Percentiles rank a stretch among this genome's conserved stretches.
phyloP scores from a whole-genome alignment of 2,113 vertebrate genomes.

The Ophiodon elongatus region DNA sequence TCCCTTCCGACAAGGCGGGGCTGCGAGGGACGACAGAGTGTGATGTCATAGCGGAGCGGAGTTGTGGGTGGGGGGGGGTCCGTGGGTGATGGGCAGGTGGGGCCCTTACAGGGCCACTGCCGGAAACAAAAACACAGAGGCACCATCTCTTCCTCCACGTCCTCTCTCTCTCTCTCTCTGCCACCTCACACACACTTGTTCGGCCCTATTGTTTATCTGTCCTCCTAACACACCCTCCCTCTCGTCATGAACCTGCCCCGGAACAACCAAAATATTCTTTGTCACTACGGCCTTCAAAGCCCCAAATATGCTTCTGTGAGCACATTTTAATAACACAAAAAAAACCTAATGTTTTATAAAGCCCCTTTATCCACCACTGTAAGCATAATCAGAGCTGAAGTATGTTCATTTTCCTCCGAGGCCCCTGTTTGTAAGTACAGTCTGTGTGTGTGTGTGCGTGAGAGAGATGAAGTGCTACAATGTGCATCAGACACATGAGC shows the following conservation, averaged over 20 bases:
- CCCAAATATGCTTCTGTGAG: slow-evolving; percentile 22
- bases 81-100: slow-evolving; percentile 19
- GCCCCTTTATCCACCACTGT: slow-evolving; percentile 26
- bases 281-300: slow-evolving; percentile 34
- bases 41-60: slow-evolving; percentile 74
- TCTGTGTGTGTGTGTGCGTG: slow-evolving; percentile 53
- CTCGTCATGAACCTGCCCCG: slow-evolving; percentile 32
- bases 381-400: slow-evolving; percentile 71
- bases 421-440: slow-evolving; percentile 58
- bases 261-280: slow-evolving; percentile 5
- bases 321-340: slow-evolving; percentile 41
- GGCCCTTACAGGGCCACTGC: slow-evolving; percentile 44
- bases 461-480: slow-evolving; percentile 73
- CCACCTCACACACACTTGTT: slow-evolving; percentile 32
- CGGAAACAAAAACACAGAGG: slow-evolving; percentile 36
- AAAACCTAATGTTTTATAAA: slow-evolving; percentile 44
- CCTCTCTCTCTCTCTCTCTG: neutral
- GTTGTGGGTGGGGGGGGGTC: slow-evolving; percentile 30
- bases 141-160: slow-evolving; percentile 30
- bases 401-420: slow-evolving; percentile 74
- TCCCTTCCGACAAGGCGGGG: slow-evolving; percentile 88
- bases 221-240: slow-evolving; percentile 1
- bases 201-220: slow-evolving; percentile 38
- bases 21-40: slow-evolving; percentile 80
- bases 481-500: slow-evolving; percentile 78